Evolutionary conservation across 2,797 vertebrate species (phyloP).

Genomic region (Emydoidea blandingii): DNA sequence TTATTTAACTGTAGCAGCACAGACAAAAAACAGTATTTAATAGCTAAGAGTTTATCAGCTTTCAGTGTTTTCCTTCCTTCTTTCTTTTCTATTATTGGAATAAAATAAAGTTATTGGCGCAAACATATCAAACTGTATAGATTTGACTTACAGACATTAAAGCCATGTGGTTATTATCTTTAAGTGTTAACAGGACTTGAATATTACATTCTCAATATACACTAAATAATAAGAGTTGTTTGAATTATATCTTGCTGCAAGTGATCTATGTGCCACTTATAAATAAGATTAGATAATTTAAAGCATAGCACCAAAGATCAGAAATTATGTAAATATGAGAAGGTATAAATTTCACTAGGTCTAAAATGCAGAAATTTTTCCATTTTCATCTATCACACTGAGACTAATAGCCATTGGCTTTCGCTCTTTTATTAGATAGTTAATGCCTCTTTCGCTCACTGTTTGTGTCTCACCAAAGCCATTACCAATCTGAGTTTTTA

Average conservation of each 20-base stretch:
- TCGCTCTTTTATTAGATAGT: not conserved
- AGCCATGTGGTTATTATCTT: not conserved
- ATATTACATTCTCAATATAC: not conserved
- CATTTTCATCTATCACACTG: not conserved
- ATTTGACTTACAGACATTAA: not conserved
- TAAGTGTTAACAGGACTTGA: not conserved
- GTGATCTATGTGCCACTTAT: not conserved
- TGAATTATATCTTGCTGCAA: not conserved
- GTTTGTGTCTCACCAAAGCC: not conserved
- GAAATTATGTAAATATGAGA: not conserved
- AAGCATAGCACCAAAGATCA: not conserved
- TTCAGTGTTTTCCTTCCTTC: not conserved
- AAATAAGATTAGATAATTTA: not conserved
- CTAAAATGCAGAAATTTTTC: not conserved
- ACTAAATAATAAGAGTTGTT: not conserved
- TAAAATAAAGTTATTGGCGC: not conserved
- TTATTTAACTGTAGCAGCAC: not conserved
- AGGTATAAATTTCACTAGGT: not conserved
- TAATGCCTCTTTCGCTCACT: not conserved
- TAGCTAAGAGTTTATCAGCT: not conserved
- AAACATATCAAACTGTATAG: not conserved
- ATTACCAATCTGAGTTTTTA: conserved; percentile 11
- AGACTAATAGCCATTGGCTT: not conserved
- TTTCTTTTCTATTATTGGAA: not conserved
- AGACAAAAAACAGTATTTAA: not conserved